Percentiles rank a stretch among this genome's conserved stretches.
These are phyloP conservation scores for Coreius guichenoti DNA, from an alignment of 2,797 vertebrate genomes.

Conservation along the genomic window DNA sequence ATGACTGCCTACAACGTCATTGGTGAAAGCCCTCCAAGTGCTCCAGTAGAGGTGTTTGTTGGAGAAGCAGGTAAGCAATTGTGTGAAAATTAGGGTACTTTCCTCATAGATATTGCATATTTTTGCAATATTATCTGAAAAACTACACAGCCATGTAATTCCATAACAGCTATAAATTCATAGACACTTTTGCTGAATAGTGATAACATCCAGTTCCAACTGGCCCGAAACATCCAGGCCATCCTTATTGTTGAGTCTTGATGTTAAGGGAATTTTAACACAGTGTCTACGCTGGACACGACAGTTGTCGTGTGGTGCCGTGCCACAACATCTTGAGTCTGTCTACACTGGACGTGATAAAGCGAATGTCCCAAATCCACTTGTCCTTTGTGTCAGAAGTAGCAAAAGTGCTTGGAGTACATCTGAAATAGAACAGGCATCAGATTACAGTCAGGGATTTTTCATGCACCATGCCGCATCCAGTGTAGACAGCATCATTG, in stretches of 20 bases:
- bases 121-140: background rate
- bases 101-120: background rate
- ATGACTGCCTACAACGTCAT: slow-evolving; percentile 93
- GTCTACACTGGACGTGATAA: background rate
- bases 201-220: background rate
- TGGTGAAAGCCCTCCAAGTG: slow-evolving; percentile 90
- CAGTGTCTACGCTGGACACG: background rate
- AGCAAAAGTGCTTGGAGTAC: background rate
- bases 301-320: background rate
- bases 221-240: too few species aligned
- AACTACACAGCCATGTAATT: background rate
- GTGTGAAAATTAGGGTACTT: background rate
- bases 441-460: background rate
- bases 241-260: background rate
- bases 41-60: slow-evolving; percentile 90
- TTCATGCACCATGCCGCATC: background rate
- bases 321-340: background rate
- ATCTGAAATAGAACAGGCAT: background rate
- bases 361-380: background rate
- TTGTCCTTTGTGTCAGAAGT: background rate
- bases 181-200: background rate
- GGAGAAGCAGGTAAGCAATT: slow-evolving; percentile 89
- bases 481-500: background rate
- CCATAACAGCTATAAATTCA: background rate
- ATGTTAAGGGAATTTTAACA: background rate